Evolutionary conservation across 2,888 invertebrate species (phyloP).

Genomic region (Mechanitis mazaeus): DNA sequence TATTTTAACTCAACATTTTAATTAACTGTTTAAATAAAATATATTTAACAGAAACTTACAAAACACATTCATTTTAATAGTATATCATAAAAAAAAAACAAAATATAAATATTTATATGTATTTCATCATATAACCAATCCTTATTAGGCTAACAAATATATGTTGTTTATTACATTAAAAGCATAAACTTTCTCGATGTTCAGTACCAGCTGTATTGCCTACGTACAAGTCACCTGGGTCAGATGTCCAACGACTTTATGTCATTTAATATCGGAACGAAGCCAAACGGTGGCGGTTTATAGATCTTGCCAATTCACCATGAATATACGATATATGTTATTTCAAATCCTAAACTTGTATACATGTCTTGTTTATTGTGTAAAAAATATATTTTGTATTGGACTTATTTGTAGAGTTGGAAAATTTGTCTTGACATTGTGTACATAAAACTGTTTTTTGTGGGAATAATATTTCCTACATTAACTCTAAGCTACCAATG

Average conservation of each 20-base stretch:
- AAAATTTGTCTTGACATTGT: too few relatives aligned
- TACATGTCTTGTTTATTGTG: too few relatives aligned
- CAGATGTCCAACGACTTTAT: constrained; percentile 48
- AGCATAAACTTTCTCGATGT: constrained; percentile 17
- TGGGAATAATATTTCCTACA: neutral
- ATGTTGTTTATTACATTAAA: constrained; percentile 8
- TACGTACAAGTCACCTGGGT: constrained; percentile 47
- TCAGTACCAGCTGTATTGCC: constrained; percentile 32
- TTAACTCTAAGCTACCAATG: neutral
- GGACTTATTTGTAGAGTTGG: too few relatives aligned
- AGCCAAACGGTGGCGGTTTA: constrained; percentile 51
- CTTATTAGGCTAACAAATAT: neutral
- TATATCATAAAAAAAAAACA: too few relatives aligned
- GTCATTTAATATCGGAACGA: constrained; percentile 42
- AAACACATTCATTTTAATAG: too few relatives aligned
- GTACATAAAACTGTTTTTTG: neutral
- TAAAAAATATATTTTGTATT: too few relatives aligned
- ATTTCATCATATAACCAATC: too few relatives aligned
- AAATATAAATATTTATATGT: too few relatives aligned
- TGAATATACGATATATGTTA: constrained; percentile 15
- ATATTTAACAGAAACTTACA: too few relatives aligned
- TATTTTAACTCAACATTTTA: too few relatives aligned
- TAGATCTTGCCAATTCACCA: constrained; percentile 42
- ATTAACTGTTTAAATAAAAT: too few relatives aligned
- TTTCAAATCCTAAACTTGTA: too few relatives aligned